Evolutionary conservation across 2,888 invertebrate genomes (phyloP), one percentile per base, ranked within the genome.

Genomic region (Entomobrya multifasciata): DNA sequence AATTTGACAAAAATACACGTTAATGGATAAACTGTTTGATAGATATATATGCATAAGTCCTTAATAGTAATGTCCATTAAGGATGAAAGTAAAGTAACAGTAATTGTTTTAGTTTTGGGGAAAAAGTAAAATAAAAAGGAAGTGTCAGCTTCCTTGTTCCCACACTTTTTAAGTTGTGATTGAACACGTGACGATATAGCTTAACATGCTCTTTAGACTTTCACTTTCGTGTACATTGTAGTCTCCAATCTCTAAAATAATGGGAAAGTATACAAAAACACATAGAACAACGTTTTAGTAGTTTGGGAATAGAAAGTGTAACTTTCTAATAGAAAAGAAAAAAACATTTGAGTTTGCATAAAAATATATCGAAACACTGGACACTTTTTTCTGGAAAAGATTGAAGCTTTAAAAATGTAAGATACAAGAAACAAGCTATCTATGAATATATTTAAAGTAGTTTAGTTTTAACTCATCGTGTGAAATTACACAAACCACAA

Each of bases 61-160:
- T 70, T 25, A 5, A 1, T 25, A 25, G 25, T 25, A 57, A n/a
- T 25, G 11, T 0, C 5, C 57, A 25, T 70, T n/a, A n/a, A n/a
- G 25, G 22, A 22, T 47, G 47, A 47, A 25, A 25, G 17, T 44
- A 20, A 22, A 47, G 22, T 30, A 47, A n/a, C 10, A 47, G 70
- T 47, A 70, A 70, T 70, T 70, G 70, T 25, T 47, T 70, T 25
- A 65, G 47, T 65, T 65, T 36, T 70, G n/a, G n/a, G n/a, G n/a
- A 15, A 15, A n/a, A 41, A 20, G 67, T 70, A 25, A 47, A 47
- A 25, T 22, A 27, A n/a, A 11, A 22, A 5, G 8, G 36, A 1
- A 17, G n/a, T n/a, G n/a, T n/a, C n/a, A n/a, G n/a, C n/a, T n/a
- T n/a, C n/a, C n/a, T n/a, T n/a, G 3, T 3, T 36, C n/a, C 25